A percentile compares a stretch with the other conserved stretches of the same genome.
phyloP scores from a whole-genome alignment of 2,888 invertebrate genomes.

The Chromoteleia sp. region DNA sequence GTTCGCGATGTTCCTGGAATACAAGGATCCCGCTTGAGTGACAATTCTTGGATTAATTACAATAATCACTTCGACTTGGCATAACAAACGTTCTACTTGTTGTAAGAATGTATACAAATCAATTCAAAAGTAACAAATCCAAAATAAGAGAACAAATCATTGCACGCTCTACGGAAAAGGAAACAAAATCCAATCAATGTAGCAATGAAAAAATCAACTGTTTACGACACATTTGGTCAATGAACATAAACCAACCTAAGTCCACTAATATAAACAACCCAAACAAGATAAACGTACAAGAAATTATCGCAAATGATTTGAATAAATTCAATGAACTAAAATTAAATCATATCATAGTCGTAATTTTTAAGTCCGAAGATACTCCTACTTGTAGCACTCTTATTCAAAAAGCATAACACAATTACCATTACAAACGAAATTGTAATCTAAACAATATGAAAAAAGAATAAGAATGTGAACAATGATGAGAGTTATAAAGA shows the following conservation, averaged over 20 bases:
- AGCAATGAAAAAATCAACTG: slow-evolving; percentile 45
- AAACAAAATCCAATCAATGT: slow-evolving; percentile 66
- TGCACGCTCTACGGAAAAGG: slow-evolving; percentile 78
- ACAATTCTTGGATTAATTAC: slow-evolving; percentile 64
- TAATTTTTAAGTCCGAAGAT: slow-evolving; percentile 34
- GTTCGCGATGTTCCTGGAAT: slow-evolving; percentile 84
- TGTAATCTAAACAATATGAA: slow-evolving; percentile 28
- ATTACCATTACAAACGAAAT: slow-evolving; percentile 59
- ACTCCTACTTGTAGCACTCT: slow-evolving; percentile 67
- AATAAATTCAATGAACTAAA: slow-evolving; percentile 5
- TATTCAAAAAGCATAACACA: slow-evolving; percentile 69
- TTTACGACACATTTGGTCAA: slow-evolving; percentile 52
- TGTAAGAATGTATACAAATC: slow-evolving; percentile 44
- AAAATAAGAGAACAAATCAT: slow-evolving; percentile 64
- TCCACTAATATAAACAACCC: slow-evolving; percentile 50
- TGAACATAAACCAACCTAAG: slow-evolving; percentile 39
- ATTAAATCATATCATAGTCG: slow-evolving; percentile 16
- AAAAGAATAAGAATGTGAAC: slow-evolving; percentile 6
- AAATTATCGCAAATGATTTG: slow-evolving; percentile 3
- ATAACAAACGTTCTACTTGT: slow-evolving; percentile 68
- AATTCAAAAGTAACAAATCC: slow-evolving; percentile 45
- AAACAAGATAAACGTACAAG: slow-evolving; percentile 28
- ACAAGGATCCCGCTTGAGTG: slow-evolving; percentile 81
- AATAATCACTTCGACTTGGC: slow-evolving; percentile 69
- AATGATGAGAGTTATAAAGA: slow-evolving; percentile 5